Base-by-base conservation (phyloP, 2,797 vertebrate species). In the Clarias pachynema region DNA sequence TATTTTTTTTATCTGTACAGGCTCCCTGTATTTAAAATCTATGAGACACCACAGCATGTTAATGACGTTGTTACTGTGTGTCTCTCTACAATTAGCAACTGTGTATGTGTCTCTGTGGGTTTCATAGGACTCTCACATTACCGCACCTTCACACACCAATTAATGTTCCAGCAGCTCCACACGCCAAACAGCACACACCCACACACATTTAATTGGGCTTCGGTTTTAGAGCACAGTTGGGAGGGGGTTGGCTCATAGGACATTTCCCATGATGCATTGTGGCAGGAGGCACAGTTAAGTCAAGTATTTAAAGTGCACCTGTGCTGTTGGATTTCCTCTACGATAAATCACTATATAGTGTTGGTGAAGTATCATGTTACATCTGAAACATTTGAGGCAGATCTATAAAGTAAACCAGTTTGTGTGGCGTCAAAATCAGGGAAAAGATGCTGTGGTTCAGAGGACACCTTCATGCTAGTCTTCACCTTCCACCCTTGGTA, bases 81-180 rank as follows among this genome's bases (percentile, higher is more conserved):
- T 91, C 89, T 93, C 92, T 91, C 93, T 93, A 92, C 93, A 94
- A 94, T 95, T 95, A 94, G 86, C 92, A 92, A 88, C 90, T 91
- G 89, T 93, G 92, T 93, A 93, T 93, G 92, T 57, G 80, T 70
- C 18, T 65, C 60, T 44, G 40, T 49, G 60, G 78, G 60, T 26
- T 80, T 80, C 60, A 65, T n/a, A 65, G 60, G 91, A 20, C 87
- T 88, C 60, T 83, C 92, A 92, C 92, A 94, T 95, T 95, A 95
- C 93, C 92, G 91, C 93, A 92, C 93, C 94, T 94, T 95, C 93
- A 94, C 93, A 94, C 93, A 92, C 94, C 93, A 95, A 95, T 95
- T 95, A 94, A 92, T 93, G 92, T 60, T 86, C 29, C 75, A 85
- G 69, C 72, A 82, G 72, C 82, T 62, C 10, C 83, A 40, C 62